Conservation (phyloP, 2,888 invertebrate species). For the Notodonta ziczac region DNA sequence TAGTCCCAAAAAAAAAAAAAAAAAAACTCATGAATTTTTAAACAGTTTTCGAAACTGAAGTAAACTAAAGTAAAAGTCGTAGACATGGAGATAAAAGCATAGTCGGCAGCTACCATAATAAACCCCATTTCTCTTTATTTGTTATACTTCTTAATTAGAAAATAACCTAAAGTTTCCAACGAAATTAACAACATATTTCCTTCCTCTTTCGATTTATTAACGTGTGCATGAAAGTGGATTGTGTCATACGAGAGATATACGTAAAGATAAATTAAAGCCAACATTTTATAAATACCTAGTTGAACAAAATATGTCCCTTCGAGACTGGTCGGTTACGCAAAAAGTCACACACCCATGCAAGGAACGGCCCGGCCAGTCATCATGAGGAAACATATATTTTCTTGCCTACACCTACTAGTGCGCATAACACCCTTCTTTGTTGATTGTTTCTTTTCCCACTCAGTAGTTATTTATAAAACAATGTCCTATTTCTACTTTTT, state of each 20-base stretch:
- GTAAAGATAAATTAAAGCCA: conserved; percentile 4
- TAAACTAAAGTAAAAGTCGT: not conserved
- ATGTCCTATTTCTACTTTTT: too few species aligned
- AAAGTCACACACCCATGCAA: conserved; percentile 26
- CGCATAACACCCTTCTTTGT: not conserved
- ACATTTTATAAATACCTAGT: conserved; percentile 25
- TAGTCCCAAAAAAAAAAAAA: too few species aligned
- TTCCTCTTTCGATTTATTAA: not conserved
- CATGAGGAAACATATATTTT: conserved; percentile 26
- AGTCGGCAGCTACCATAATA: not conserved
- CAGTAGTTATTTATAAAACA: not conserved
- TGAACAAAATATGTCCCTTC: conserved; percentile 25
- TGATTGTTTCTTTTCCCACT: not conserved
- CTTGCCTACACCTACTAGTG: not conserved
- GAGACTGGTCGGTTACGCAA: conserved; percentile 35
- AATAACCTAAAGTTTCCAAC: too few species aligned
- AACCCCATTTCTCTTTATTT: not conserved
- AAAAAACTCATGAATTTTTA: too few species aligned
- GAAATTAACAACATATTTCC: not conserved
- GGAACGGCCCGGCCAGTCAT: conserved; percentile 17
- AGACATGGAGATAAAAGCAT: not conserved
- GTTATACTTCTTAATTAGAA: not conserved
- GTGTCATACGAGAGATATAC: too few species aligned
- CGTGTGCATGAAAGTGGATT: too few species aligned
- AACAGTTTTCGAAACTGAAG: too few species aligned